These are phyloP conservation scores for Grallaria varia DNA, from an alignment of 2,113 vertebrate genomes.

Conservation along the genomic window DNA sequence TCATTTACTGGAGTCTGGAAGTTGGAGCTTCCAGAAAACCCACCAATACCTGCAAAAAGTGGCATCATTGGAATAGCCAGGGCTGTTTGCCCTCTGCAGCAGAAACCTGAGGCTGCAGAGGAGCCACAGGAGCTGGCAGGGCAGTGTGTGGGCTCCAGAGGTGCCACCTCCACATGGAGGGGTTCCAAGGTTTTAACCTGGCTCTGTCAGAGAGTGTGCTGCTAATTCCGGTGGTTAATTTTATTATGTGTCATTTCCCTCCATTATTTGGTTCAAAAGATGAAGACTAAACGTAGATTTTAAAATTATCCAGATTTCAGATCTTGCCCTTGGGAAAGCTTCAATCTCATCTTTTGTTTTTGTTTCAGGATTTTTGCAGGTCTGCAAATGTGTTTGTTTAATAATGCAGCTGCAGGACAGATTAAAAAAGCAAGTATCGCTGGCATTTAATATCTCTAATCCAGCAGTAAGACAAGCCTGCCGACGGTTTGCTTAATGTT, in stretches of 20 bases:
- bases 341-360: constrained; percentile 56
- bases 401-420: constrained; percentile 61
- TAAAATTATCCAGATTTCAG: constrained; percentile 24
- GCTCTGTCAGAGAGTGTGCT: not conserved
- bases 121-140: rapidly evolving
- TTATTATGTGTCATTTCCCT: constrained; percentile 36
- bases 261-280: constrained; percentile 58
- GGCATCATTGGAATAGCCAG: not conserved
- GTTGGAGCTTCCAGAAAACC: not conserved
- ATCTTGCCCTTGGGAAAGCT: constrained; percentile 33
- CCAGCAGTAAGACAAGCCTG: constrained; percentile 55
- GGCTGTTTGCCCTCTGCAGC: not conserved
- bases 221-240: constrained; percentile 62
- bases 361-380: constrained; percentile 48
- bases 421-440: constrained; percentile 27
- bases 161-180: not conserved
- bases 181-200: not conserved
- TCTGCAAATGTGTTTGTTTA: constrained; percentile 65
- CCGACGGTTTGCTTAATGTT: constrained; percentile 53
- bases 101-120: not conserved
- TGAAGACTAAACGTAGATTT: constrained; percentile 40
- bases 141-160: not conserved
- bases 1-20: not conserved
- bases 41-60: not conserved
- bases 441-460: constrained; percentile 56